phyloP scores from a whole-genome alignment of 1,140 invertebrate genomes.

The Apocrypta bakeri region DNA sequence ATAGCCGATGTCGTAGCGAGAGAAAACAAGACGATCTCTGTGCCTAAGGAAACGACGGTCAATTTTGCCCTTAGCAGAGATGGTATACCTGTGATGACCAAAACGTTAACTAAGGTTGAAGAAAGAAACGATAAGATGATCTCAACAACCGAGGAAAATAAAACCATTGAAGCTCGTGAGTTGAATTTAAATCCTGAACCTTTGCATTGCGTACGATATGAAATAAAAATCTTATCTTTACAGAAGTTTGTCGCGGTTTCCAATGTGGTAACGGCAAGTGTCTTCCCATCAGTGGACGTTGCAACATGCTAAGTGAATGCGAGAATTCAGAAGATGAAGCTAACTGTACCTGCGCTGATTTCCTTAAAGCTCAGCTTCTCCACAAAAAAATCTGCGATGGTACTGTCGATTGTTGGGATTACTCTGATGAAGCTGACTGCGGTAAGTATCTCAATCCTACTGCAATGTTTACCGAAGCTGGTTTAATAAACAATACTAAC shows the following conservation, averaged over 20 bases:
- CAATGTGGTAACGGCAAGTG: constrained; percentile 81
- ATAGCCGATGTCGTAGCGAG: constrained; percentile 61
- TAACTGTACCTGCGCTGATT: constrained; percentile 86
- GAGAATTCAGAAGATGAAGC: constrained; percentile 82
- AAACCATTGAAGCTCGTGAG: constrained; percentile 61
- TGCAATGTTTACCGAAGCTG: background rate
- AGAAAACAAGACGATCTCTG: constrained; percentile 43
- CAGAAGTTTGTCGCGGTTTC: constrained; percentile 66
- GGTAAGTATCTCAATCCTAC: constrained; percentile 73
- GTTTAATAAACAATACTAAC: constrained; percentile 6
- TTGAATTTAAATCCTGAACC: background rate
- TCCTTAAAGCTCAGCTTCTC: constrained; percentile 80
- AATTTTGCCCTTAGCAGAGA: constrained; percentile 78
- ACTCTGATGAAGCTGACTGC: constrained; percentile 86
- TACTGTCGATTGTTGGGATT: constrained; percentile 86
- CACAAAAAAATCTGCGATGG: constrained; percentile 88
- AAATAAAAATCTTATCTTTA: constrained; percentile 14
- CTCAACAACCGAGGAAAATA: constrained; percentile 68
- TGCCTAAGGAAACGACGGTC: constrained; percentile 60
- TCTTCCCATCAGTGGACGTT: constrained; percentile 79
- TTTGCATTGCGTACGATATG: background rate
- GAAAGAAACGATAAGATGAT: constrained; percentile 59
- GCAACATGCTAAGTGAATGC: constrained; percentile 86
- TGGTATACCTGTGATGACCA: constrained; percentile 80
- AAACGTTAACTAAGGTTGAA: constrained; percentile 78